Evolutionary conservation across 2,888 invertebrate genomes (phyloP).

Genomic region (Brachypalpus laphriformis): DNA sequence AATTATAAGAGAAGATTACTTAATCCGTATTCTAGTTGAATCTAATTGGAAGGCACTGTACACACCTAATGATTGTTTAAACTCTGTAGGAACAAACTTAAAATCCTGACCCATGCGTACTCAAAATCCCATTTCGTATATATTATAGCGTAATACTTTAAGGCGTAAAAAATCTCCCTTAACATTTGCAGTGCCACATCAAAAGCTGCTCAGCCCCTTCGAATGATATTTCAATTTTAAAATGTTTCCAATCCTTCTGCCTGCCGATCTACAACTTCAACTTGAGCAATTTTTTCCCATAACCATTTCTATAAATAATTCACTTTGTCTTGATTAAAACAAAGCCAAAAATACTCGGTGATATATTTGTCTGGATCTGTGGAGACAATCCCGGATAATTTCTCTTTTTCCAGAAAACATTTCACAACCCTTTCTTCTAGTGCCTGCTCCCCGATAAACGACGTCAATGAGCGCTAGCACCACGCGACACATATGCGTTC

Average conservation of each 20-base stretch:
- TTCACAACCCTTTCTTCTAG: constrained; percentile 42
- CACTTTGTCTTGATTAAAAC: constrained; percentile 73
- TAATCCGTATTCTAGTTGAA: too few relatives aligned
- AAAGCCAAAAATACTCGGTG: constrained; percentile 66
- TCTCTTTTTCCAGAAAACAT: constrained; percentile 61
- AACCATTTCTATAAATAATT: constrained; percentile 68
- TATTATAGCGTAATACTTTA: too few relatives aligned
- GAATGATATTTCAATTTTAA: neutral
- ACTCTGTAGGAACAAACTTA: too few relatives aligned
- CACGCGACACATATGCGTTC: constrained; percentile 64
- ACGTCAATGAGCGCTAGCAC: constrained; percentile 31
- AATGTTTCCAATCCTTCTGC: neutral
- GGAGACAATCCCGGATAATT: constrained; percentile 69
- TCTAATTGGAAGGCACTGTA: too few relatives aligned
- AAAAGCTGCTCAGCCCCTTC: neutral
- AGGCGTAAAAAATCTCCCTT: too few relatives aligned
- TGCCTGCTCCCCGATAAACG: constrained; percentile 10
- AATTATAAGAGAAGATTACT: too few relatives aligned
- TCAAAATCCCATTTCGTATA: too few relatives aligned
- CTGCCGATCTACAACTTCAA: neutral
- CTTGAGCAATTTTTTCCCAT: constrained; percentile 4
- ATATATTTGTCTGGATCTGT: constrained; percentile 72
- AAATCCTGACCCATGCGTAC: too few relatives aligned
- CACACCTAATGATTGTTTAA: too few relatives aligned
- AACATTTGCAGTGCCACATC: neutral